Evolutionary conservation across 2,888 invertebrate species (phyloP), one percentile per base, ranked within the genome.

Genomic region (Nemoura dubitans): DNA sequence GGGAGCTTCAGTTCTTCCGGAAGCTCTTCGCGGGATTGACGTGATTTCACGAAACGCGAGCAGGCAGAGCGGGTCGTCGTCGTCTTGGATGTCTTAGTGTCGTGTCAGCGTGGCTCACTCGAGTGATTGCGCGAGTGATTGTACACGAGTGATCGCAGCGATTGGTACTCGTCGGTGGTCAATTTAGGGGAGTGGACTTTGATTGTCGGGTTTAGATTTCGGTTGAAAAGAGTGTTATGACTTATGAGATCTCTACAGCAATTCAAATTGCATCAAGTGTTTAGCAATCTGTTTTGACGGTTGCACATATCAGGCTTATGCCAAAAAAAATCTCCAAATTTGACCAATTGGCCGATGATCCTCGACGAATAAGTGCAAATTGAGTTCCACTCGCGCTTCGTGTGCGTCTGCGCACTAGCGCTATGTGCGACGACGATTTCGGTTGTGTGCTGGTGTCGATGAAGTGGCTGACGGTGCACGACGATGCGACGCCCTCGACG

Each of bases 391-490:
- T 6, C 36, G 10, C 36, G 3, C 3, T 36, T 36, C 36, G 3
- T 36, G 36, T 36, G 36, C 36, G 36, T 10, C 36, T 10, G 36
- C 36, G 36, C 3, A 36, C 10, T 3, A 36, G 5, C 36, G 36
- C 36, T 29, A 81, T 81, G 81, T 28, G 30, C 30, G 89, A 88
- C 84, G 87, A 85, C 29, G 88, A 87, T 27, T 87, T 85, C 36
- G 77, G 86, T 16, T 89, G 89, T 86, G 88, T 87, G 28, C 84
- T 88, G 80, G 84, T 89, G 87, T 86, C 89, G 43, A 88, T 89
- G 83, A 86, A 88, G 82, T 86, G 83, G 10, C 84, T 88, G 76
- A 21, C 1, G 59, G 59, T 59, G 21, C 16, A 59, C 59, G 59
- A 59, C 10, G 85, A 77, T 27, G 83, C 83, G 28, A 84, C 82